These are phyloP conservation scores for Guaruba guarouba DNA, from an alignment of 2,113 vertebrate species.

Conservation along the genomic window DNA sequence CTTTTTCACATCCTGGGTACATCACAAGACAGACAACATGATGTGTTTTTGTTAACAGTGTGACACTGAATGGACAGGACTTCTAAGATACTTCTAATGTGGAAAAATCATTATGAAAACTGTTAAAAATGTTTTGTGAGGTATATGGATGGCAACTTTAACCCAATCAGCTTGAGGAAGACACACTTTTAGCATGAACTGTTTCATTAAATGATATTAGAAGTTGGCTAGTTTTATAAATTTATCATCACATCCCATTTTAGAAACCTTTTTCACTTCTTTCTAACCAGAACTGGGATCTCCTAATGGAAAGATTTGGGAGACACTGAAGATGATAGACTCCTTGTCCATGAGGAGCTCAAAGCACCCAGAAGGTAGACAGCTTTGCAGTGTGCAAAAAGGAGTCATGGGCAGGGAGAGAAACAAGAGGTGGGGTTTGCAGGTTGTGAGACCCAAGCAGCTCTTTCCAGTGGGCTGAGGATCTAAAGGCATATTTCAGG, in stretches of 20 bases:
- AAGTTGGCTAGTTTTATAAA: not conserved
- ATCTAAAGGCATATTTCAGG: not conserved
- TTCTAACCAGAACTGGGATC: not conserved
- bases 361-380: not conserved
- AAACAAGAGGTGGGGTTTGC: not conserved
- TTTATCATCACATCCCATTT: not conserved
- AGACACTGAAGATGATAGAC: accelerated
- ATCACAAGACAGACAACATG: not conserved
- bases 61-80: not conserved
- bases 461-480: not conserved
- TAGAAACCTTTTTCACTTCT: not conserved
- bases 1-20: conserved; percentile 82
- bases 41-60: not conserved
- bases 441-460: not conserved
- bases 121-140: not conserved
- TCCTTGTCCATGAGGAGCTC: not conserved
- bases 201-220: not conserved
- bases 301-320: not conserved
- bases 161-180: not conserved
- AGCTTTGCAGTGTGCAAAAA: not conserved
- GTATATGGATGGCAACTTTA: not conserved
- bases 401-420: accelerated
- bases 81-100: not conserved
- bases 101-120: not conserved
- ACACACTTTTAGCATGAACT: not conserved